Conservation (phyloP, 2,888 invertebrate genomes). For the Zygaena filipendulae region DNA sequence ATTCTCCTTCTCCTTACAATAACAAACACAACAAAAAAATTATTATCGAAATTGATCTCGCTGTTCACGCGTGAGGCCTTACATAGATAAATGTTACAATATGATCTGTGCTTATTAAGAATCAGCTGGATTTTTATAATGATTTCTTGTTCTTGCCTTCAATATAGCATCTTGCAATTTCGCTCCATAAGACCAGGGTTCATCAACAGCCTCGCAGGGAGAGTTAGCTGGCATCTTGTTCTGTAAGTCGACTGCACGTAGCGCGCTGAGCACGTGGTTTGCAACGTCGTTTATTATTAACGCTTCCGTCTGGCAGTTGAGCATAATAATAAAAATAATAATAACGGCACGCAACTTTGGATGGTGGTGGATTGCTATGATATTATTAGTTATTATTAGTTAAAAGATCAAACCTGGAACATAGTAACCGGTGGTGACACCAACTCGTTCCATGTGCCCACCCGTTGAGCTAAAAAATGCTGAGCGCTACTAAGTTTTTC, state of each 20-base stretch:
- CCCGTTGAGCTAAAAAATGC: constrained; percentile 35
- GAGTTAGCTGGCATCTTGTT: constrained; percentile 20
- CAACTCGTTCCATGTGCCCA: constrained; percentile 34
- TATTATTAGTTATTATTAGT: too few species aligned
- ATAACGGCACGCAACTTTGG: not conserved
- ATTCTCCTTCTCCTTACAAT: too few species aligned
- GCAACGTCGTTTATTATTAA: constrained; percentile 50
- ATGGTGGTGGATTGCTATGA: too few species aligned
- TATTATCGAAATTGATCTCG: too few species aligned
- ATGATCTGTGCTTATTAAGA: too few species aligned
- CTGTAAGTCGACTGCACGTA: constrained; percentile 22
- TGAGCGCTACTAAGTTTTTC: constrained; percentile 34
- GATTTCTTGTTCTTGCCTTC: too few species aligned
- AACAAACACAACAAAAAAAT: too few species aligned
- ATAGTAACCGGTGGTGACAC: constrained; percentile 28
- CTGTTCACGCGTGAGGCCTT: too few species aligned
- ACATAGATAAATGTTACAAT: too few species aligned
- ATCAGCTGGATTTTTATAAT: too few species aligned
- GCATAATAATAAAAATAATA: too few species aligned
- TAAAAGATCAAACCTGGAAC: constrained; percentile 1
- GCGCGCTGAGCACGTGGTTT: constrained; percentile 39
- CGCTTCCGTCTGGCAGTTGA: constrained; percentile 46
- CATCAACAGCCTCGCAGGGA: constrained; percentile 28
- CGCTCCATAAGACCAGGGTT: constrained; percentile 40
- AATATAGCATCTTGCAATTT: constrained; percentile 40